Conservation (phyloP, 1,140 invertebrate genomes). For the Spodoptera frugiperda region DNA sequence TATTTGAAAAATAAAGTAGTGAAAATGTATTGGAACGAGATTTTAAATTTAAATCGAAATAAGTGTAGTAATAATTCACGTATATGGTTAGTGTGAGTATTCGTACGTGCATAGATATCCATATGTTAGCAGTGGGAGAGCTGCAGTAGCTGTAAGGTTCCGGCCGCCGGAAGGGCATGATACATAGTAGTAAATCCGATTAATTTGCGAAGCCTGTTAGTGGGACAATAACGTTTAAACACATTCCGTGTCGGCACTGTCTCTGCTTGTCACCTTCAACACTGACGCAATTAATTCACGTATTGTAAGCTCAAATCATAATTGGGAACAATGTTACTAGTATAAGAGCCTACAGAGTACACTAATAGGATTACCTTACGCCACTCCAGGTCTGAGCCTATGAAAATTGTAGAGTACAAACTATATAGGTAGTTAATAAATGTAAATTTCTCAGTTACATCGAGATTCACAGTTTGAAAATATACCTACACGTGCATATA, state of each 20-base stretch:
- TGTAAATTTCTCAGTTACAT: conserved; percentile 12
- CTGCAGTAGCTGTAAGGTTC: conserved; percentile 47
- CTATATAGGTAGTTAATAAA: conserved; percentile 28
- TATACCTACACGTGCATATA: too few relatives aligned
- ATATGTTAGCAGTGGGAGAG: conserved; percentile 11
- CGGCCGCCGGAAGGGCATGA: conserved; percentile 61
- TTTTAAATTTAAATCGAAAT: too few relatives aligned
- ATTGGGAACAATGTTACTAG: conserved; percentile 45
- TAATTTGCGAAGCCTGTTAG: conserved; percentile 67
- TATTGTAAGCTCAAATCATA: conserved; percentile 41
- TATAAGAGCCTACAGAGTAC: conserved; percentile 24
- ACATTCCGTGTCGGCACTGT: conserved; percentile 61
- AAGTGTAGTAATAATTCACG: too few relatives aligned
- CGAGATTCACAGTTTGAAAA: not conserved
- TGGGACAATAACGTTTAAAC: conserved; percentile 68
- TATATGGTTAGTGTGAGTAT: not conserved
- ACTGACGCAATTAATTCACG: conserved; percentile 51
- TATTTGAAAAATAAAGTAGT: not conserved
- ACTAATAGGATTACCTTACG: conserved; percentile 33
- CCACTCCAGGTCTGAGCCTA: conserved; percentile 4
- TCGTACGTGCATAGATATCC: not conserved
- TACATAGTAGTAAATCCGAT: conserved; percentile 68
- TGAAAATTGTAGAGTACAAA: conserved; percentile 16
- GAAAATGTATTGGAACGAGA: too few relatives aligned
- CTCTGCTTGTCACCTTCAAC: conserved; percentile 45